Evolutionary conservation across 2,113 vertebrate genomes (phyloP), one percentile per base, ranked within the genome.

Genomic region (Scalopus aquaticus): DNA sequence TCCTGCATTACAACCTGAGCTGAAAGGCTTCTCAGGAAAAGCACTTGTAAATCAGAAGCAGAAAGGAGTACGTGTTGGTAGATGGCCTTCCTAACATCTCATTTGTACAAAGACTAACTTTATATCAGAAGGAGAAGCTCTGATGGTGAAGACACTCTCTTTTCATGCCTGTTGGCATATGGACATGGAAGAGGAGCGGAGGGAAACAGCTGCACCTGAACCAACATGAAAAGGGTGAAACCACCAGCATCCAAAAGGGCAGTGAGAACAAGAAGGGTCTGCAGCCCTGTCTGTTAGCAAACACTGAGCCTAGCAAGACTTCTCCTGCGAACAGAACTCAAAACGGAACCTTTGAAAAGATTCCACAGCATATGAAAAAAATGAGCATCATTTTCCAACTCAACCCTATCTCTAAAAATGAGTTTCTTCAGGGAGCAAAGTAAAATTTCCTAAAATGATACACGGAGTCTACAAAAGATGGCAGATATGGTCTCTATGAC

Each of bases 401-500:
- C 28, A 67, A 58, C 8, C 4, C 6, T 46, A 6, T 54, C 70
- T 85, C 58, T 60, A 60, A 90, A 91, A 74, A 72, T 20, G 4
- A 46, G 37, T 89, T 93, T 89, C 56, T 32, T 9, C 0, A 73
- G 80, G 35, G 30, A 79, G 88, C 12, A 82, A 91, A 85, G 62
- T 17, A 28, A 69, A 93, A 37, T 58, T 89, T 54, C 87, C 88
- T 44, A 72, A 90, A 81, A 73, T 56, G 89, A 78, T 26, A 51
- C 28, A 76, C 7, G 1, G 15, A 35, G 3, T 58, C 51, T 67
- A 78, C 19, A 83, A 39, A 82, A 72, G 44, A 35, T 39, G n/a
- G 49, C 62, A 84, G 46, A 35, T 9, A 17, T 0, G 0, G 1
- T 51, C 13, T 42, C 26, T 91, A 6, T 37, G 58, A 93, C 54